Percentiles rank a stretch among this genome's conserved stretches.
Evolutionary conservation across 2,888 invertebrate species (phyloP).

Genomic region (Diadegma fenestrale): DNA sequence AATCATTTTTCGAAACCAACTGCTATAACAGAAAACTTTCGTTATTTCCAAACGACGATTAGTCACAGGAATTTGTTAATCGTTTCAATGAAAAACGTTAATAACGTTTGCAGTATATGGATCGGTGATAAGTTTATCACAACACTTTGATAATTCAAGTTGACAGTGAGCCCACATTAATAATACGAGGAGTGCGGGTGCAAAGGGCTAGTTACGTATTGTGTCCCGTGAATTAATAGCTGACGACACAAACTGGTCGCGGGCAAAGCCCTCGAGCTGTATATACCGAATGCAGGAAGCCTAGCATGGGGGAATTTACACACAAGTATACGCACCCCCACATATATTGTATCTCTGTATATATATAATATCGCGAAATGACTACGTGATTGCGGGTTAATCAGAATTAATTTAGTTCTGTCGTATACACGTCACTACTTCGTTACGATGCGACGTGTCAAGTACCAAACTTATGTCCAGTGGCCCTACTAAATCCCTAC

Average conservation of each 20-base stretch:
- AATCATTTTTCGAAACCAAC: not conserved
- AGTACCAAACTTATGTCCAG: conserved; percentile 79
- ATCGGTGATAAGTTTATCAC: not conserved
- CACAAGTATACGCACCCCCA: not conserved
- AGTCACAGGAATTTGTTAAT: not conserved
- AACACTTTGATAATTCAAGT: conserved; percentile 23
- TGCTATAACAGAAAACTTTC: not conserved
- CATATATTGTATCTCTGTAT: conserved; percentile 22
- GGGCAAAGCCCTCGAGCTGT: conserved; percentile 68
- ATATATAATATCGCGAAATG: conserved; percentile 78
- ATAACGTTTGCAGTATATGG: not conserved
- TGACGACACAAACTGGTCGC: conserved; percentile 83
- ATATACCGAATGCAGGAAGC: conserved; percentile 2
- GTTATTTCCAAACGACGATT: too few relatives aligned
- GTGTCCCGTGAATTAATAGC: conserved; percentile 78
- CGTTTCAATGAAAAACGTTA: not conserved
- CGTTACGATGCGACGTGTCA: conserved; percentile 84
- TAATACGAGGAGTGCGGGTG: conserved; percentile 25
- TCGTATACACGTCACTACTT: conserved; percentile 84
- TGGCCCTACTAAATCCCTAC: conserved; percentile 67
- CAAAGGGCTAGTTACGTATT: conserved; percentile 52
- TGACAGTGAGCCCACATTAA: conserved; percentile 27
- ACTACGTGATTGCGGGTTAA: conserved; percentile 85
- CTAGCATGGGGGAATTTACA: not conserved
- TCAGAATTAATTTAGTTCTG: conserved; percentile 85